These are phyloP conservation scores for Timandra comae DNA, from an alignment of 2,888 invertebrate species.

Conservation along the genomic window DNA sequence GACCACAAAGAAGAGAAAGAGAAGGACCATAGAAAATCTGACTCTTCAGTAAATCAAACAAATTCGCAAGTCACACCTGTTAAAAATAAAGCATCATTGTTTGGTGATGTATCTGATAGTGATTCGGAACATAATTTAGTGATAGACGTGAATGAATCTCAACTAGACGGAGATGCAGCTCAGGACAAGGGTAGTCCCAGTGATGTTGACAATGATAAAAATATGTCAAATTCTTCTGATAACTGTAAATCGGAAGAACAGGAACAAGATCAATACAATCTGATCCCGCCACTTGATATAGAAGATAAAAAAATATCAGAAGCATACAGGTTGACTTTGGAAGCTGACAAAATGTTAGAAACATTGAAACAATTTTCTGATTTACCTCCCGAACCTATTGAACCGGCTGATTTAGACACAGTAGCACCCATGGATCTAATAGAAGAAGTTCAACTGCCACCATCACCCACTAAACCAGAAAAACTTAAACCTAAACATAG, in stretches of 20 bases:
- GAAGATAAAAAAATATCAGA: constrained; percentile 46
- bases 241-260: not conserved
- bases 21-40: not conserved
- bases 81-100: constrained; percentile 15
- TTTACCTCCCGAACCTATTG: constrained; percentile 39
- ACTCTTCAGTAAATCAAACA: not conserved
- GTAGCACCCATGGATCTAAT: constrained; percentile 24
- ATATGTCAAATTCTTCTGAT: constrained; percentile 2
- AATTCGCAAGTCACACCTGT: constrained; percentile 8
- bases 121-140: constrained; percentile 51
- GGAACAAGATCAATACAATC: constrained; percentile 6
- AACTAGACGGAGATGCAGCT: constrained; percentile 6
- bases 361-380: constrained; percentile 49
- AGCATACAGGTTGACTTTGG: constrained; percentile 49
- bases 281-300: constrained; percentile 6
- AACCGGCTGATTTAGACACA: constrained; percentile 3
- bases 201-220: constrained; percentile 8
- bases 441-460: constrained; percentile 15
- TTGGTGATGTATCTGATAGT: constrained; percentile 30
- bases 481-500: constrained; percentile 29
- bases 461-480: constrained; percentile 22
- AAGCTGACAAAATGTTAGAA: constrained; percentile 45
- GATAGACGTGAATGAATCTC: constrained; percentile 34
- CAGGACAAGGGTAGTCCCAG: no score
- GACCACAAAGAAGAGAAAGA: not conserved